Percentiles rank a stretch among this genome's conserved stretches.
Conservation (phyloP, 2,797 vertebrate genomes). For the Ambastaia sidthimunki region DNA sequence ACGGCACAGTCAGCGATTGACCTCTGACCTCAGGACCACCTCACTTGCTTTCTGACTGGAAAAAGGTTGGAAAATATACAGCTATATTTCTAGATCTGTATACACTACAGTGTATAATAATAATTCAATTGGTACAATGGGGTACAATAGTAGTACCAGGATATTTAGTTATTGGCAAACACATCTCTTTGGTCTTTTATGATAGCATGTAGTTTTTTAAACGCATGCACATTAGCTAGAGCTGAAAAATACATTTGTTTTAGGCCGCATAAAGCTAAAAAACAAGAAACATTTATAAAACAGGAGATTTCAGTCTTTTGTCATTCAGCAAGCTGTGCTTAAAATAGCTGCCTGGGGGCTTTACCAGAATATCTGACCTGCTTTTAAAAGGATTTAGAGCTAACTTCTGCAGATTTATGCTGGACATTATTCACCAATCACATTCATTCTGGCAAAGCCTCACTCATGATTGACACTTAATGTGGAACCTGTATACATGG, state of each 20-base stretch:
- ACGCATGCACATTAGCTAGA: no score
- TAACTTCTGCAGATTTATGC: slow-evolving; percentile 24
- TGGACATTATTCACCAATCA: slow-evolving; percentile 38
- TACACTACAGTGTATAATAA: no score
- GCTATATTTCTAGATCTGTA: no score
- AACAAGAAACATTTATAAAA: neutral
- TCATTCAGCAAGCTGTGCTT: neutral
- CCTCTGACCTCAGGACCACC: neutral
- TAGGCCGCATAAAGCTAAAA: neutral
- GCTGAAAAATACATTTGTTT: neutral
- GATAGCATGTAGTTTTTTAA: no score
- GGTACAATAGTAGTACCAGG: no score
- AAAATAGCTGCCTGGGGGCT: neutral
- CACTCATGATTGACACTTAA: slow-evolving; percentile 9
- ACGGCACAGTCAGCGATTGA: neutral
- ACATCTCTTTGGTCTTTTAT: no score
- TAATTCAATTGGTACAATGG: no score
- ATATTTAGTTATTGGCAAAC: no score
- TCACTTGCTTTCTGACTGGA: neutral
- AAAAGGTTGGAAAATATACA: neutral
- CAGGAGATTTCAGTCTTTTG: neutral
- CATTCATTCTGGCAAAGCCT: slow-evolving; percentile 28
- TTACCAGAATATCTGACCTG: neutral
- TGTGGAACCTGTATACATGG: slow-evolving; percentile 23
- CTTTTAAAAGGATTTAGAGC: slow-evolving; percentile 25